Base-by-base conservation (phyloP, 2,113 vertebrate genomes). In the Gambusia affinis region DNA sequence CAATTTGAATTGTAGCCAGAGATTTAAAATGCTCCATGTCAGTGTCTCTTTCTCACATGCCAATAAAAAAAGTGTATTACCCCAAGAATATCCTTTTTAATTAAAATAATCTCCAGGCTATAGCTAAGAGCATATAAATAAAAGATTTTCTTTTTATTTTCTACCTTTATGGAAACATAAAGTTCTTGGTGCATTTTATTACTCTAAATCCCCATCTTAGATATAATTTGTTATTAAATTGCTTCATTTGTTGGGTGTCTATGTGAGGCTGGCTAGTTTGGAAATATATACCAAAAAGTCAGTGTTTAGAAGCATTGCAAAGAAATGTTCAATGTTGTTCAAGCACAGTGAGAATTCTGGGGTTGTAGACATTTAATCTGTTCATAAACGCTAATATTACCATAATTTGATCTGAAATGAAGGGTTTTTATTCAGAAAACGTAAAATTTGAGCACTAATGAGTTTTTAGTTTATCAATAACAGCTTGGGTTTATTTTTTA, bases 1-100 rank as follows among this genome's bases (percentile, higher is more conserved):
- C 73, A 73, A 4, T 62, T 42, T 68, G 72, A 80, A 81, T 78
- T 71, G 27, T n/a, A 68, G 71, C 39, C 67, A 12, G 44, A 51
- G 65, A 47, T 72, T 69, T 65, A 72, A 75, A 79, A 65, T 60
- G 35, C 30, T 47, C 62, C 75, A 28, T n/a, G 30, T 22, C 37
- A 4, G 54, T 60, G 14, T 64, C 6, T 28, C 3, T 29, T n/a
- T 24, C 51, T 57, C 51, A 57, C 51, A 57, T 24, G 51, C 51
- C 22, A 57, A 57, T 57, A 57, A 57, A 57, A 51, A 57, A 24
- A 24, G 17, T 57, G 14, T 57, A 57, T 57, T 57, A 57, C 51
- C 51, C 22, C 17, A 57, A 57, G 51, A 57, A 57, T n/a, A 57
- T 57, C 51, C 0, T 57, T 57, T 57, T 57, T 57, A 57, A 57